Percentiles rank a stretch among this genome's conserved stretches.
Conservation (phyloP, 2,113 vertebrate species). For the Stegastes partitus region DNA sequence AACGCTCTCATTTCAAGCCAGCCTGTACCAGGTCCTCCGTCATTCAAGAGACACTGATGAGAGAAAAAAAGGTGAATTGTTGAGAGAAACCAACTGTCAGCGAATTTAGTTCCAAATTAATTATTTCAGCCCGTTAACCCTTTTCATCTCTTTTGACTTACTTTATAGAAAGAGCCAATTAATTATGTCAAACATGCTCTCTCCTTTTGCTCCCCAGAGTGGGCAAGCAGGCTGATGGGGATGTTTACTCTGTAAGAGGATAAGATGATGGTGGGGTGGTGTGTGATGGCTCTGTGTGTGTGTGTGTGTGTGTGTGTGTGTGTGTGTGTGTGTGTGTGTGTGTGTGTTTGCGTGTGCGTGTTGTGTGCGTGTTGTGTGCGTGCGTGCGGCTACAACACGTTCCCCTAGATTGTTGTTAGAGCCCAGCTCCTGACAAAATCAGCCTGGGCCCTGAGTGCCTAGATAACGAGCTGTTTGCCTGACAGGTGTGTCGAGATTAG, state of each 20-base stretch:
- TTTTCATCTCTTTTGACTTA: conserved; percentile 95
- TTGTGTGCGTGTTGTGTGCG: conserved; percentile 39
- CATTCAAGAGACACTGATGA: conserved; percentile 73
- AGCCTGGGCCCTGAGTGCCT: conserved; percentile 89
- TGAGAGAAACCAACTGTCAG: conserved; percentile 93
- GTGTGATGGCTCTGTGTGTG: conserved; percentile 12
- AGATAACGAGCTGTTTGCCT: conserved; percentile 90
- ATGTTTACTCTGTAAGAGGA: conserved; percentile 90
- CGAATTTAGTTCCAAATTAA: conserved; percentile 93
- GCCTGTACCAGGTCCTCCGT: conserved; percentile 85
- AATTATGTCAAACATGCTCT: conserved; percentile 98
- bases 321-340: conserved; percentile 28
- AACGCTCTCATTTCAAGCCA: conserved; percentile 85
- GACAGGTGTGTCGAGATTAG: conserved; percentile 94
- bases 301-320: conserved; percentile 9
- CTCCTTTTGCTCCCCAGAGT: conserved; percentile 85
- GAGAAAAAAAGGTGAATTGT: conserved; percentile 60
- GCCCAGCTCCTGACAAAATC: conserved; percentile 91
- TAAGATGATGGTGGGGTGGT: conserved; percentile 36
- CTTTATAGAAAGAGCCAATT: conserved; percentile 97
- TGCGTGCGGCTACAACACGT: conserved; percentile 43
- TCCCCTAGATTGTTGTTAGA: conserved; percentile 88
- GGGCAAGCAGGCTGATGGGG: conserved; percentile 78
- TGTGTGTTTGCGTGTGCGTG: conserved; percentile 39
- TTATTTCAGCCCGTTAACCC: conserved; percentile 97